These are phyloP conservation scores for Neomicropteryx cornuta DNA, from an alignment of 1,140 invertebrate genomes.

Conservation along the genomic window DNA sequence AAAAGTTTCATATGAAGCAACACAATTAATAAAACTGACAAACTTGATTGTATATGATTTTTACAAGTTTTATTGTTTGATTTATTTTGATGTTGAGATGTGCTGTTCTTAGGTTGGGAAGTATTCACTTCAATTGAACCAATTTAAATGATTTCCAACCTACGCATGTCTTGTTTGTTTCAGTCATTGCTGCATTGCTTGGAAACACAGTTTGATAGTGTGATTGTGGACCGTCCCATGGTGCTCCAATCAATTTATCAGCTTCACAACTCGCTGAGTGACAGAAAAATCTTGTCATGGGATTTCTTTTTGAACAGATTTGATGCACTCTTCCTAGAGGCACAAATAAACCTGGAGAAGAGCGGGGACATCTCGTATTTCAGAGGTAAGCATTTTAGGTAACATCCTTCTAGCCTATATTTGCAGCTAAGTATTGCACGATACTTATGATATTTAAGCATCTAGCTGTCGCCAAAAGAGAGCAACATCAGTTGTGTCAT, in stretches of 20 bases:
- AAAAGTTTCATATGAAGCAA: no score
- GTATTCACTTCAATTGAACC: background rate
- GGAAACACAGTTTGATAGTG: conserved; percentile 86
- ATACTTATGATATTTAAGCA: no score
- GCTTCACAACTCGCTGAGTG: conserved; percentile 84
- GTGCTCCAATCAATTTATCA: conserved; percentile 95
- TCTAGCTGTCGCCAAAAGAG: no score
- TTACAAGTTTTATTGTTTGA: no score
- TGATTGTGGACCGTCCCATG: conserved; percentile 93
- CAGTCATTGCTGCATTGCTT: conserved; percentile 76
- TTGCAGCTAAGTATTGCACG: no score
- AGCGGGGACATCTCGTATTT: conserved; percentile 69
- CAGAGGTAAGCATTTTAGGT: conserved; percentile 63
- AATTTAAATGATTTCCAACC: no score
- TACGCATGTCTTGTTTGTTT: conserved; percentile 8
- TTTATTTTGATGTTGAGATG: no score
- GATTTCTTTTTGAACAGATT: conserved; percentile 98
- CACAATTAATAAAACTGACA: no score
- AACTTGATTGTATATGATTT: no score
- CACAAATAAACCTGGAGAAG: conserved; percentile 82
- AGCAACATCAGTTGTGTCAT: no score
- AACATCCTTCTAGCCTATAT: conserved; percentile 6
- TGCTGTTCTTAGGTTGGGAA: no score
- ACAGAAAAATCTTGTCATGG: conserved; percentile 87
- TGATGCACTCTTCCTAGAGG: conserved; percentile 91